Evolutionary conservation across 2,888 invertebrate species (phyloP).

Genomic region (Bombyx huttoni): DNA sequence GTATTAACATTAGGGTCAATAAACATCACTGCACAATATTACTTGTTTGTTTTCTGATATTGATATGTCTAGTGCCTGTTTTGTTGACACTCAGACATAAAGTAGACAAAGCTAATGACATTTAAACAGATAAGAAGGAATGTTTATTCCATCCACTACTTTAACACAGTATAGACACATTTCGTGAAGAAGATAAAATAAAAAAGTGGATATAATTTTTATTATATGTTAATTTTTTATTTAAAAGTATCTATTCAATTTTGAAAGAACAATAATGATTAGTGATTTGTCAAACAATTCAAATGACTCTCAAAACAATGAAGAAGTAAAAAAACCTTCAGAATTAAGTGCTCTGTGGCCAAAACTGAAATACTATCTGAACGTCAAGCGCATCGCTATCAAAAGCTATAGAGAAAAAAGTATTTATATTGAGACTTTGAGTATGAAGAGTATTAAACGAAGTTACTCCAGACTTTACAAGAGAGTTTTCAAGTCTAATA

Average conservation of each 20-base stretch:
- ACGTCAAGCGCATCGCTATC: slow-evolving; percentile 28
- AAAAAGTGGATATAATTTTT: no score
- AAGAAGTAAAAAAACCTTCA: slow-evolving; percentile 14
- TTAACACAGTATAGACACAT: background rate
- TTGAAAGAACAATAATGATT: slow-evolving; percentile 9
- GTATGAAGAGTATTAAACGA: slow-evolving; percentile 42
- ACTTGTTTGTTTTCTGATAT: slow-evolving; percentile 2
- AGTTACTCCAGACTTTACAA: slow-evolving; percentile 49
- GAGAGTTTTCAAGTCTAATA: slow-evolving; percentile 47
- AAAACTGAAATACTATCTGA: slow-evolving; percentile 34
- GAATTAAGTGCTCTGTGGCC: slow-evolving; percentile 16
- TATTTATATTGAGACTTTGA: slow-evolving; percentile 46
- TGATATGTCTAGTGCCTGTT: slow-evolving; percentile 11
- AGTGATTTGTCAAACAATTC: slow-evolving; percentile 15
- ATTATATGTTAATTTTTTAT: no score
- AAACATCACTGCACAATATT: background rate
- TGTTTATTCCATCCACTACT: slow-evolving; percentile 26
- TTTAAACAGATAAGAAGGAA: slow-evolving; percentile 42
- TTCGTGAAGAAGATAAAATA: no score
- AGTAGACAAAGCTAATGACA: slow-evolving; percentile 39
- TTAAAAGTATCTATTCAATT: background rate
- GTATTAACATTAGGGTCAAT: background rate
- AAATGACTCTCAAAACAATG: slow-evolving; percentile 10
- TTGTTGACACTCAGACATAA: slow-evolving; percentile 27
- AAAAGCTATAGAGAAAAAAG: slow-evolving; percentile 29